phyloP scores from a whole-genome alignment of 92 coral and sea anemone genomes.

The Palythoa heliodiscus region DNA sequence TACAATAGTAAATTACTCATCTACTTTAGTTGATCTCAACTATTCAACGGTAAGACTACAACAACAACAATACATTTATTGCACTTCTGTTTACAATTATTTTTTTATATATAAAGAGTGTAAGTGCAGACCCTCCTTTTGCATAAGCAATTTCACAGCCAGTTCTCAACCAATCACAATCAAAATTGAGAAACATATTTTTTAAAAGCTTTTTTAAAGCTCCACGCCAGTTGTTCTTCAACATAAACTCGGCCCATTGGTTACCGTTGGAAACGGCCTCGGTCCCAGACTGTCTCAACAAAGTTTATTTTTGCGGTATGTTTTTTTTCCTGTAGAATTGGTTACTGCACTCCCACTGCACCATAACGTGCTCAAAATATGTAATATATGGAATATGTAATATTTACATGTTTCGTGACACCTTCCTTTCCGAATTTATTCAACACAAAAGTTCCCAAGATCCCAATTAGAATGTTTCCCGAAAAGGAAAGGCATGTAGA shows the following conservation, averaged over 20 bases:
- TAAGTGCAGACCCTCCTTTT: too few species aligned
- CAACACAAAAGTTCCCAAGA: too few species aligned
- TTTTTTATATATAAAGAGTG: background rate
- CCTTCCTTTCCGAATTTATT: too few species aligned
- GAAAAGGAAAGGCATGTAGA: too few species aligned
- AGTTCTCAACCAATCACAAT: conserved; percentile 1
- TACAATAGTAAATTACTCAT: background rate
- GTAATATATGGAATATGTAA: too few species aligned
- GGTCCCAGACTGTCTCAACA: conserved; percentile 2
- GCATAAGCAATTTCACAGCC: background rate
- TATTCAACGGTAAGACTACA: background rate
- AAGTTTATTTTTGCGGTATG: background rate
- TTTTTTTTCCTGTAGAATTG: background rate
- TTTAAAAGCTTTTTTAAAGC: background rate
- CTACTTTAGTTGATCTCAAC: background rate
- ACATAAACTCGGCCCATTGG: conserved; percentile 2
- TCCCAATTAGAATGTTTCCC: too few species aligned
- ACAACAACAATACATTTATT: too few species aligned
- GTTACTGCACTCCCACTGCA: conserved; percentile 19
- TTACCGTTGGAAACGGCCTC: background rate
- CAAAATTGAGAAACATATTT: background rate
- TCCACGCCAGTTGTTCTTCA: conserved; percentile 6
- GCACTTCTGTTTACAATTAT: background rate
- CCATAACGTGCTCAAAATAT: background rate
- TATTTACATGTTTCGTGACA: too few species aligned